Evolutionary conservation across 2,113 vertebrate genomes (phyloP).

Genomic region (Coracopsis vasa): DNA sequence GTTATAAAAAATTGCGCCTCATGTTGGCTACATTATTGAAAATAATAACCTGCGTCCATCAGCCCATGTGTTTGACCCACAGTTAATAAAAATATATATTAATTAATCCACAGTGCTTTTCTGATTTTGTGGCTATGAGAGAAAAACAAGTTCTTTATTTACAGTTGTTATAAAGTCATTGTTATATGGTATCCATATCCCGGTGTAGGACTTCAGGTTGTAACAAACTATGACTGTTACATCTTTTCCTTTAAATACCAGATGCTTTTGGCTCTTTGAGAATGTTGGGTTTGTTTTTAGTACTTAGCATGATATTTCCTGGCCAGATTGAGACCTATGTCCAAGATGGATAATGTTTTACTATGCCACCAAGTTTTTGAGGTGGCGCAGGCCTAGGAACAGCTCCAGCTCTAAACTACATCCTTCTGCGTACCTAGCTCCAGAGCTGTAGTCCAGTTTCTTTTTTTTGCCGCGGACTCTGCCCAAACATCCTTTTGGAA

Average conservation of each 20-base stretch:
- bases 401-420: neutral
- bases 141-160: neutral
- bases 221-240: neutral
- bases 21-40: neutral
- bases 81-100: neutral
- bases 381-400: neutral
- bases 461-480: neutral
- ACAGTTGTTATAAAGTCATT: neutral
- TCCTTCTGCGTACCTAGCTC: neutral
- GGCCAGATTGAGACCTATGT: neutral
- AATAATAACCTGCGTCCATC: neutral
- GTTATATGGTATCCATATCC: neutral
- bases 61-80: neutral
- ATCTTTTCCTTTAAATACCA: neutral
- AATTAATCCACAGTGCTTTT: neutral
- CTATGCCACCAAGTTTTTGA: neutral
- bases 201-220: neutral
- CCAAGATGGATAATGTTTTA: neutral
- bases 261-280: neutral
- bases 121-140: neutral
- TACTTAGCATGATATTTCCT: neutral
- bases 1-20: neutral
- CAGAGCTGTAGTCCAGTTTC: neutral
- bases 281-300: neutral
- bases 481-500: constrained; percentile 12